Conservation (phyloP, 2,113 vertebrate species). For the Cebus imitator region DNA sequence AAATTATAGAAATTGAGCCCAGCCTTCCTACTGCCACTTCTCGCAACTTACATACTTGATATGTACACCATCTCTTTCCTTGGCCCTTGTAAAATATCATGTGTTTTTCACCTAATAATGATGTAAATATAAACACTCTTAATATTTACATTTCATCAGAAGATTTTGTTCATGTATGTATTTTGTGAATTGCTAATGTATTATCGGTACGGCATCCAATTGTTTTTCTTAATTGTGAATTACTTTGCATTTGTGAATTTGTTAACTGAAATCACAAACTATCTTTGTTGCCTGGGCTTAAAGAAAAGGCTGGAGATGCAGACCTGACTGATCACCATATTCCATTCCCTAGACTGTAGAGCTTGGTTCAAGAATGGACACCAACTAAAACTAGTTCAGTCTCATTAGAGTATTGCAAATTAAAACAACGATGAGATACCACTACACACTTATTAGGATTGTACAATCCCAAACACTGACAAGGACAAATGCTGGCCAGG, state of each 20-base stretch:
- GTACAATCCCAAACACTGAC: not conserved
- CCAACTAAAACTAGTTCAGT: not conserved
- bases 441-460: not conserved
- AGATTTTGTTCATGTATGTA: not conserved
- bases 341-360: not conserved
- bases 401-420: not conserved
- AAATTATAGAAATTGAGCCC: not conserved
- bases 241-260: not conserved
- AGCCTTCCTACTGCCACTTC: not conserved
- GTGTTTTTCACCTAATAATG: not conserved
- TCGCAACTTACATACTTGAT: not conserved
- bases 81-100: not conserved
- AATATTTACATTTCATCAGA: not conserved
- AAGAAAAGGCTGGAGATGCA: not conserved
- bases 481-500: not conserved
- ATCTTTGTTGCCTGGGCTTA: not conserved
- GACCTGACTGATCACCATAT: not conserved
- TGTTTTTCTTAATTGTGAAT: not conserved
- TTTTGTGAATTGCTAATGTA: not conserved
- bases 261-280: not conserved
- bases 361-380: not conserved
- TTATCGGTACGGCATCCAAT: not conserved
- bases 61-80: not conserved
- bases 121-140: not conserved
- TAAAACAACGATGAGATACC: not conserved